Conservation (phyloP, 2,888 invertebrate species). For the Nasonovia ribisnigri region DNA sequence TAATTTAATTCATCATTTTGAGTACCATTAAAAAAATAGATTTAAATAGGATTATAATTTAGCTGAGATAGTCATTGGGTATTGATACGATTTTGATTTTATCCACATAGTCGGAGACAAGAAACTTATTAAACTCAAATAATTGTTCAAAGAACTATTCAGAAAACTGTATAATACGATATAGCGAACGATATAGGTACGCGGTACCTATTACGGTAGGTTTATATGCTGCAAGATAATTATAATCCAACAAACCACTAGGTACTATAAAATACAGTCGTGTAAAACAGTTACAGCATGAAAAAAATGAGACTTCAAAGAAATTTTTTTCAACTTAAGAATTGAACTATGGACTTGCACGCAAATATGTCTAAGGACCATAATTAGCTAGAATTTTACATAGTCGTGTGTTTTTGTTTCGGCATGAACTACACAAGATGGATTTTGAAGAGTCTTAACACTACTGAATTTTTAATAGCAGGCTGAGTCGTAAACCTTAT, state of each 20-base stretch:
- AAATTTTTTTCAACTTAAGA: slow-evolving; percentile 2
- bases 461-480: slow-evolving; percentile 19
- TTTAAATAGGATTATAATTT: neutral
- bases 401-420: neutral
- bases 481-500: neutral
- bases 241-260: neutral
- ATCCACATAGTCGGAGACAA: neutral
- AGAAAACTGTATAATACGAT: neutral
- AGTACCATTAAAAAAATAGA: neutral
- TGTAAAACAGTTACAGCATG: neutral
- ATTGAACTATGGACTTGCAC: neutral
- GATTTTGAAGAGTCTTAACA: slow-evolving; percentile 11
- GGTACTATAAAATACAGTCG: neutral
- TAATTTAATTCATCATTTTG: neutral
- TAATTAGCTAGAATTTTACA: slow-evolving; percentile 6
- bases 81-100: neutral
- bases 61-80: neutral
- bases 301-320: slow-evolving; percentile 1
- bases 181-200: neutral
- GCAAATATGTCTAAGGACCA: neutral
- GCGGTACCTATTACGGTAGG: too few species aligned
- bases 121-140: neutral
- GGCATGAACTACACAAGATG: neutral
- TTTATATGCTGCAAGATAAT: too few species aligned
- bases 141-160: neutral